A percentile compares a stretch with the other conserved stretches of the same genome.
phyloP scores from a whole-genome alignment of 1,140 invertebrate genomes.

The Pinna nobilis region DNA sequence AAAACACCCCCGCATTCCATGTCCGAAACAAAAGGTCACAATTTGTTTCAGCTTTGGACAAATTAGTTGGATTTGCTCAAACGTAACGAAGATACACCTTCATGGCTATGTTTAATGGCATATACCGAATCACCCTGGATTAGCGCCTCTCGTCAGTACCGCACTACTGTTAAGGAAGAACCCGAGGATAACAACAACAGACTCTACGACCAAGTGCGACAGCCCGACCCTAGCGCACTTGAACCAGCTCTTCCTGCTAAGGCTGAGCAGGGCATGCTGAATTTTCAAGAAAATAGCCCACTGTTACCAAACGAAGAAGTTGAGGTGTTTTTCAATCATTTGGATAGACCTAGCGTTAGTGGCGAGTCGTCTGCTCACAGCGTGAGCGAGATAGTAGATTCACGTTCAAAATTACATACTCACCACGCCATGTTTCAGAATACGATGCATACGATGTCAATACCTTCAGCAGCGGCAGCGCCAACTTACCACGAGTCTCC shows the following conservation, averaged over 20 bases:
- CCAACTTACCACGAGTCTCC: conserved; percentile 53
- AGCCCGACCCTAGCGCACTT: not conserved
- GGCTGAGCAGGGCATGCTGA: conserved; percentile 54
- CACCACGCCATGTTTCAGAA: conserved; percentile 60
- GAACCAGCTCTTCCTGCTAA: conserved; percentile 21
- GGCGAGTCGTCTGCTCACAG: conserved; percentile 21
- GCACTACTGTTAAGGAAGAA: conserved; percentile 24
- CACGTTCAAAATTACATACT: conserved; percentile 1
- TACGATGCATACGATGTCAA: conserved; percentile 56
- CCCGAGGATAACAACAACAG: conserved; percentile 8
- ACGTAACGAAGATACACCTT: conserved; percentile 16
- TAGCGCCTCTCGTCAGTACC: conserved; percentile 24
- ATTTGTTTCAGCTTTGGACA: too few relatives aligned
- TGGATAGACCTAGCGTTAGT: conserved; percentile 50
- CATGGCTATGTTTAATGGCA: conserved; percentile 42
- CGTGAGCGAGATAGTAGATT: conserved; percentile 20
- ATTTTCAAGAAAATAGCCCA: conserved; percentile 58
- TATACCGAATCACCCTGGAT: conserved; percentile 36
- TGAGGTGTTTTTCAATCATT: conserved; percentile 65
- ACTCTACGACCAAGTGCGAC: conserved; percentile 3
- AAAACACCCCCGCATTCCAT: too few relatives aligned
- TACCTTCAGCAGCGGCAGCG: conserved; percentile 43
- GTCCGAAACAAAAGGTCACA: too few relatives aligned
- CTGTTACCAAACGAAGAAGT: conserved; percentile 65
- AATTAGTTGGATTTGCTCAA: too few relatives aligned